Evolutionary conservation across 2,113 vertebrate species (phyloP), one percentile per base, ranked within the genome.

Genomic region (Neopipo cinnamomea): DNA sequence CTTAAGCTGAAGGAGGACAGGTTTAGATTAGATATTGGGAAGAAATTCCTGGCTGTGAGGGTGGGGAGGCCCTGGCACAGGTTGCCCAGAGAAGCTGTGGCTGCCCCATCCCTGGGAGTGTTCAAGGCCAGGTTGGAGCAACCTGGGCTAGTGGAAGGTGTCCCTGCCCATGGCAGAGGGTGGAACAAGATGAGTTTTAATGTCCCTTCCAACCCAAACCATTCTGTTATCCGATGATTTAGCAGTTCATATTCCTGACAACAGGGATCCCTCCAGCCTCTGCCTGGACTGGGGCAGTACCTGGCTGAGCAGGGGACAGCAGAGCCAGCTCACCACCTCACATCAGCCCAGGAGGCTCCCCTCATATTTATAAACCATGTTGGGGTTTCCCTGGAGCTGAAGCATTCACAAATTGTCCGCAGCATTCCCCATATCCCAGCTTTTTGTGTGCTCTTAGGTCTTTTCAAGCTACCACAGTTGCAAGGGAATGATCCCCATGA

Each of bases 351-450:
- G 30, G 81, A 73, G 59, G 5, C 12, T 44, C 28, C 30, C 28
- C 27, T 20, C 3, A 0, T 14, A 4, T 14, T 44, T 16, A 14
- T 18, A 13, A 73, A 39, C 23, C 3, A 7, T 2, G 1, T 0
- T 59, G 52, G 16, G 33, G 4, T 28, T 39, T 68, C 44, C 62
- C 5, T 17, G 27, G 39, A 76, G 35, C 33, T 18, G 58, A 46
- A 72, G 39, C 39, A 5, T 23, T 46, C 24, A 2, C 27, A 3
- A 37, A 9, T 19, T 24, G 71, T 58, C 46, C 3, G 0, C 55
- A 67, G 63, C 59, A 4, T 81, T 73, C 50, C 70, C 10, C 42
- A 46, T 4, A 8, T 41, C 23, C 33, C 52, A 63, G 55, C 14
- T 62, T 74, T 50, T 70, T 68, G 35, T 46, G 10, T 20, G 6